phyloP scores from a whole-genome alignment of 2,797 vertebrate species.

The Thalassophryne amazonica region DNA sequence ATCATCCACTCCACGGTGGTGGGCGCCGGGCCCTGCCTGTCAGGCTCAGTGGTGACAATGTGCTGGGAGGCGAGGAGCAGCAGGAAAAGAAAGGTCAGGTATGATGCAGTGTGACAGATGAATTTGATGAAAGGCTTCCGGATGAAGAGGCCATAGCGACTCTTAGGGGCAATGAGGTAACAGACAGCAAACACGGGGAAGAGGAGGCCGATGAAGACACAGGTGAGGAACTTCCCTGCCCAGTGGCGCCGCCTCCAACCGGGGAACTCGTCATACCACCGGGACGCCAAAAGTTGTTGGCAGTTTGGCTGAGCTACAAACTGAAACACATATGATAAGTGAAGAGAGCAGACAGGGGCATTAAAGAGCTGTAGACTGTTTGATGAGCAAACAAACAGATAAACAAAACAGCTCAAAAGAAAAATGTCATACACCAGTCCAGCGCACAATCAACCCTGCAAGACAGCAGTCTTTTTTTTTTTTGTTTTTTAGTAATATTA shows the following conservation, averaged over 20 bases:
- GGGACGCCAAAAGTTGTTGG: constrained; percentile 95
- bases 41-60: constrained; percentile 86
- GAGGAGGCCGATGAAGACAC: constrained; percentile 93
- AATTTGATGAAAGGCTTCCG: constrained; percentile 99
- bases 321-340: constrained; percentile 65
- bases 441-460: neutral
- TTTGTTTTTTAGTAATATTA: no score
- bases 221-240: constrained; percentile 95
- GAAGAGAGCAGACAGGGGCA: neutral
- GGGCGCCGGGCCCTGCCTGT: constrained; percentile 87
- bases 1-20: constrained; percentile 99
- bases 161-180: constrained; percentile 96
- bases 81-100: constrained; percentile 97
- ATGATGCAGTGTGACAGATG: constrained; percentile 99
- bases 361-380: neutral
- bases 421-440: neutral
- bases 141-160: constrained; percentile 93
- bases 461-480: no score
- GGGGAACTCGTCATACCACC: constrained; percentile 97
- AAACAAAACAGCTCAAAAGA: neutral
- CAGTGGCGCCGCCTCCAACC: constrained; percentile 97
- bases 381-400: constrained; percentile 1
- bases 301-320: constrained; percentile 99
- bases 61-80: constrained; percentile 96
- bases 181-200: constrained; percentile 92